Evolutionary conservation across 2,888 invertebrate genomes (phyloP).

Genomic region (Cylindroiulus punctatus): DNA sequence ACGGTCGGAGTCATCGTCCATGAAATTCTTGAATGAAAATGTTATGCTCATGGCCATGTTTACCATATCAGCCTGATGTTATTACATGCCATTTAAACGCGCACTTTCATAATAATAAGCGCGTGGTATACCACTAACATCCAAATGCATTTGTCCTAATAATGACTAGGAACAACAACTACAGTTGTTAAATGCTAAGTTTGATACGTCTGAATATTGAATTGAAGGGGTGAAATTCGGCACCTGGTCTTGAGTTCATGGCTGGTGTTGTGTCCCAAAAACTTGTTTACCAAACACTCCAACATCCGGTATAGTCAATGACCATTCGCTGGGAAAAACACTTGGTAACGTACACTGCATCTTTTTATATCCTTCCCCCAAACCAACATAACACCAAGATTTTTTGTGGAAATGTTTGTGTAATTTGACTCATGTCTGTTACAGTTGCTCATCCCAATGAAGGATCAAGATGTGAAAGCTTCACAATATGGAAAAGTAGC

Average conservation of each 20-base stretch:
- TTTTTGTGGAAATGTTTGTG: no score
- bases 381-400: no score
- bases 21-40: neutral
- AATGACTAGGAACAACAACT: neutral
- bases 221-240: neutral
- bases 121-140: neutral
- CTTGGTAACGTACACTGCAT: neutral
- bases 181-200: neutral
- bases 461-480: no score
- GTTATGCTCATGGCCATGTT: neutral
- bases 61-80: neutral
- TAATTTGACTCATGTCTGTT: no score
- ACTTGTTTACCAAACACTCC: neutral
- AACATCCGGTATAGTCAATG: neutral
- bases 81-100: neutral
- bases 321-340: neutral
- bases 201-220: conserved; percentile 6
- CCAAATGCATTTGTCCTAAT: conserved; percentile 19
- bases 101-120: neutral
- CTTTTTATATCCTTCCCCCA: neutral
- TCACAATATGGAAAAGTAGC: no score
- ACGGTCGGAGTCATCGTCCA: no score
- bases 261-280: neutral
- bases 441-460: no score
- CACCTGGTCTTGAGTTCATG: neutral